Percentiles rank a stretch among this genome's conserved stretches.
These are phyloP conservation scores for Saturnia japonica DNA, from an alignment of 2,888 invertebrate species.

Conservation along the genomic window DNA sequence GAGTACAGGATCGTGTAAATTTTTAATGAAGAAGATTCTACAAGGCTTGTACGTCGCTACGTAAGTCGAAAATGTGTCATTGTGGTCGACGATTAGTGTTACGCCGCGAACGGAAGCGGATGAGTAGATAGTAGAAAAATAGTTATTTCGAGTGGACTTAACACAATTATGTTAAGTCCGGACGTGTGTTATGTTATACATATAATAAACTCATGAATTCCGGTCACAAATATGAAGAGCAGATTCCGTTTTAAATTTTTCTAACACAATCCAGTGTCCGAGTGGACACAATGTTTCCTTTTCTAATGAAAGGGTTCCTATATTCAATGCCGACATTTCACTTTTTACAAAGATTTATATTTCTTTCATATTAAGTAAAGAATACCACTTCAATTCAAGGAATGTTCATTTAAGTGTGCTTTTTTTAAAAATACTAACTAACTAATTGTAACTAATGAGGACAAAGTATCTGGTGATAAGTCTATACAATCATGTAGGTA, in stretches of 20 bases:
- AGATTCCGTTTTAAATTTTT: background rate
- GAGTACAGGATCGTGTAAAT: conserved; percentile 21
- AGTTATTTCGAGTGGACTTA: conserved; percentile 48
- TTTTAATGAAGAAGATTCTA: background rate
- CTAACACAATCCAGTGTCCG: background rate
- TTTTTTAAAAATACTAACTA: too few species aligned
- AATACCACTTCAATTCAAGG: background rate
- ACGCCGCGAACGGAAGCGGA: conserved; percentile 63
- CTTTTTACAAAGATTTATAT: background rate
- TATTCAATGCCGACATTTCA: background rate
- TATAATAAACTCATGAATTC: conserved; percentile 26
- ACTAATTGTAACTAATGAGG: too few species aligned
- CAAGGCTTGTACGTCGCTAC: conserved; percentile 26
- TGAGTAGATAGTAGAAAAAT: conserved; percentile 37
- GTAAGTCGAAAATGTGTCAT: conserved; percentile 53
- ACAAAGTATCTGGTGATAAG: too few species aligned
- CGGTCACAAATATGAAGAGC: conserved; percentile 22
- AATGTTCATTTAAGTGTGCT: background rate
- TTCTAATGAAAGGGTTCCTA: conserved; percentile 1
- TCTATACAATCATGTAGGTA: too few species aligned
- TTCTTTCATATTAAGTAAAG: background rate
- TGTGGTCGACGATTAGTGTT: conserved; percentile 60
- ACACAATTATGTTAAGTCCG: conserved; percentile 58
- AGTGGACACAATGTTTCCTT: background rate
- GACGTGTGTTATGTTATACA: conserved; percentile 45